Conservation (phyloP, 2,888 invertebrate species). For the Chloroclysta siterata region DNA sequence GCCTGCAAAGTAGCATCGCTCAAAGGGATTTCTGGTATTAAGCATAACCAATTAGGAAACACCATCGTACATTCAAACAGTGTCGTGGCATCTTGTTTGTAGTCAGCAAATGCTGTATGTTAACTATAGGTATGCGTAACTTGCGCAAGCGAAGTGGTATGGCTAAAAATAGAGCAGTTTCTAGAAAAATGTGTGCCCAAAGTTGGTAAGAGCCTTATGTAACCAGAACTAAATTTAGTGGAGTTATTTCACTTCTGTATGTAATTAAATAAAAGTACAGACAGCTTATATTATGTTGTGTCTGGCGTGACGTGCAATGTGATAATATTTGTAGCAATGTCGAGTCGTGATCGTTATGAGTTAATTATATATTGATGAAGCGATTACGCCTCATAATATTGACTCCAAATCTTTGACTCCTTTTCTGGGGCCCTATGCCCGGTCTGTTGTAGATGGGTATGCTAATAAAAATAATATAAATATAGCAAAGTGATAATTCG, state of each 20-base stretch:
- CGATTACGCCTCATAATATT: not conserved
- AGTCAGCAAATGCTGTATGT: conserved; percentile 10
- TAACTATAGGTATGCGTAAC: not conserved
- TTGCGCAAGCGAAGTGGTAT: conserved; percentile 25
- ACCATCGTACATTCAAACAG: conserved; percentile 26
- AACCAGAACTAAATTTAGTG: not conserved
- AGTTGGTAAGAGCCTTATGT: conserved; percentile 6
- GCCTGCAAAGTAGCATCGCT: conserved; percentile 12
- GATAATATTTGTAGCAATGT: not conserved
- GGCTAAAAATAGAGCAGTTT: conserved; percentile 26
- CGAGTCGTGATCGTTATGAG: not conserved
- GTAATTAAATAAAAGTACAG: no score
- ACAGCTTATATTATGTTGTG: no score
- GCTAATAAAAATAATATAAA: conserved; percentile 6
- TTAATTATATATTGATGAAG: not conserved
- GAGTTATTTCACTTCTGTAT: not conserved
- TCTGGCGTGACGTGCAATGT: not conserved
- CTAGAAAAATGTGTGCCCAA: conserved; percentile 22
- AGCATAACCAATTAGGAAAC: conserved; percentile 12
- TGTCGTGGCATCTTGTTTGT: conserved; percentile 24
- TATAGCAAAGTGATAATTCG: conserved; percentile 38
- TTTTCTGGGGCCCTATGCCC: not conserved
- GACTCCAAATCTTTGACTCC: conserved; percentile 2
- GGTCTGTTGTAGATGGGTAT: not conserved
- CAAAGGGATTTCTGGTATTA: conserved; percentile 19